These are phyloP conservation scores for Idaea biselata DNA, from an alignment of 2,888 invertebrate genomes.

Conservation along the genomic window DNA sequence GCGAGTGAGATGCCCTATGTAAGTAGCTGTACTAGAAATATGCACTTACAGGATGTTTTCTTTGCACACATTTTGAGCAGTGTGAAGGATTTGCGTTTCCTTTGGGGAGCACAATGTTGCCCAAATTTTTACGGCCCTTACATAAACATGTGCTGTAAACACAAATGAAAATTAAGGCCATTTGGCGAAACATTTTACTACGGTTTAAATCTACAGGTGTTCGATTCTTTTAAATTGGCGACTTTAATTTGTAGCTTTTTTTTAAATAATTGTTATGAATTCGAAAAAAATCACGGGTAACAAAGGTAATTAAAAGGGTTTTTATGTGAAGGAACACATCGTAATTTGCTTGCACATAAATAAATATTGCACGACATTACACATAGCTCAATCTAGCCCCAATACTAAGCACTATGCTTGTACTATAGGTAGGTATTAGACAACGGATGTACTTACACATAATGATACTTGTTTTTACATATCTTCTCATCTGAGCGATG, in stretches of 20 bases:
- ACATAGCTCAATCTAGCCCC: no score
- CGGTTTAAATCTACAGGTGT: constrained; percentile 1
- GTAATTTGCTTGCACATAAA: no score
- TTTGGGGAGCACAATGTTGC: not conserved
- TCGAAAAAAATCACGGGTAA: not conserved
- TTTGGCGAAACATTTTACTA: not conserved
- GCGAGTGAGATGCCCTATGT: not conserved
- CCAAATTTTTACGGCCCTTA: constrained; percentile 1
- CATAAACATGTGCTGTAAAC: constrained; percentile 2
- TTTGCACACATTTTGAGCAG: not conserved
- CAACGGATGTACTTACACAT: no score
- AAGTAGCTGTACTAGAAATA: not conserved
- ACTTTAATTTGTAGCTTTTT: not conserved
- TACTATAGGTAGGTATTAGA: no score
- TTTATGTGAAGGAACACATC: no score
- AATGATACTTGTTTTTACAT: no score
- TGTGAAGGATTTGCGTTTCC: not conserved
- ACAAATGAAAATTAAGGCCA: constrained; percentile 3
- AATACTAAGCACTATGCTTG: no score
- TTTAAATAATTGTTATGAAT: not conserved
- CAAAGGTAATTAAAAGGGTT: no score
- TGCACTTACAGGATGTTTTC: not conserved
- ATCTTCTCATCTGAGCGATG: no score
- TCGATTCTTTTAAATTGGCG: constrained; percentile 8
- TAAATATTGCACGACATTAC: no score